Evolutionary conservation across 2,888 invertebrate genomes (phyloP).

Genomic region (Tineola bisselliella): DNA sequence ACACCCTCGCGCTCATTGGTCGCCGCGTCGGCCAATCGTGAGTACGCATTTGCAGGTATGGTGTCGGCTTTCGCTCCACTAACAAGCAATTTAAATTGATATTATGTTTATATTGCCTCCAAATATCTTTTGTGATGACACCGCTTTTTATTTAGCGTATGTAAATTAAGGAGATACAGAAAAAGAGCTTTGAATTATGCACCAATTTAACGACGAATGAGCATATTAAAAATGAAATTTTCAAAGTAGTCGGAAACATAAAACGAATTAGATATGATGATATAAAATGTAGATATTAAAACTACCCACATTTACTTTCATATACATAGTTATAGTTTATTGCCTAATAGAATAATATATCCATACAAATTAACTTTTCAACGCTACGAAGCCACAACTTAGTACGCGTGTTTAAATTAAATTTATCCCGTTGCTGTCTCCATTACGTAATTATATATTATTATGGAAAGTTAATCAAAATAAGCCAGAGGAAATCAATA

Average conservation of each 20-base stretch:
- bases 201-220: slow-evolving; percentile 53
- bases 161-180: slow-evolving; percentile 65
- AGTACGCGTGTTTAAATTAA: too few species aligned
- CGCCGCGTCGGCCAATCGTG: slow-evolving; percentile 33
- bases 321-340: neutral
- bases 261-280: slow-evolving; percentile 10
- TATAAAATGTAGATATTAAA: neutral
- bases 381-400: neutral
- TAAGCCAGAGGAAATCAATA: too few species aligned
- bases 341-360: neutral
- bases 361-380: neutral
- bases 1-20: slow-evolving; percentile 34
- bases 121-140: slow-evolving; percentile 69
- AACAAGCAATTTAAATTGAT: slow-evolving; percentile 69
- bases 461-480: too few species aligned
- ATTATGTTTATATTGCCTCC: slow-evolving; percentile 69
- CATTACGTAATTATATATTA: too few species aligned
- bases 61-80: slow-evolving; percentile 68
- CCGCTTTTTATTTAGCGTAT: slow-evolving; percentile 68
- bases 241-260: slow-evolving; percentile 10
- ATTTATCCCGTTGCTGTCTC: too few species aligned
- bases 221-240: slow-evolving; percentile 40
- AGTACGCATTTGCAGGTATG: slow-evolving; percentile 45
- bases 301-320: neutral
- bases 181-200: slow-evolving; percentile 63